Evolutionary conservation across 2,797 vertebrate species (phyloP).

Genomic region (Merluccius polli): DNA sequence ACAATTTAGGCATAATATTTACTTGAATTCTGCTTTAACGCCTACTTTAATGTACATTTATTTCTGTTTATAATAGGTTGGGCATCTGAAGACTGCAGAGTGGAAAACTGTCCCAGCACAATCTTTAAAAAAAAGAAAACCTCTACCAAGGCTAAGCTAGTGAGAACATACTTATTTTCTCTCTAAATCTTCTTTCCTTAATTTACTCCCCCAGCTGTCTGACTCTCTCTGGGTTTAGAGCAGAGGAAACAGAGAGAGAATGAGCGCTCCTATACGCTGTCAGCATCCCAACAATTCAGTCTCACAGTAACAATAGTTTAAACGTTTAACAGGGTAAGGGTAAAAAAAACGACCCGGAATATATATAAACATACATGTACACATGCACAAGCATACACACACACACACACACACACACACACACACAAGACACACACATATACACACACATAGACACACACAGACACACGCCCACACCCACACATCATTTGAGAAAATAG

Average conservation of each 20-base stretch:
- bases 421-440: not conserved
- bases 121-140: not conserved
- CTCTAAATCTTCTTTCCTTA: not conserved
- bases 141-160: not conserved
- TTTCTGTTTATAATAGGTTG: not conserved
- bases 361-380: not conserved
- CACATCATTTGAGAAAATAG: not conserved
- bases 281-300: not conserved
- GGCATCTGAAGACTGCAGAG: not conserved
- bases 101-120: not conserved
- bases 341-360: not conserved
- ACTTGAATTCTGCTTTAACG: not conserved
- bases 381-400: not conserved
- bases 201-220: constrained; percentile 1
- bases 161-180: not conserved
- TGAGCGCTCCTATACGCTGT: not conserved
- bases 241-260: not conserved
- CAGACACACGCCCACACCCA: not conserved
- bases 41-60: not conserved
- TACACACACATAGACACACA: too few relatives aligned
- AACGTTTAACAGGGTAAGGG: not conserved
- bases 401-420: not conserved
- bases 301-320: not conserved
- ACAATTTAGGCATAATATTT: too few relatives aligned
- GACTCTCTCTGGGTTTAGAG: not conserved